These are phyloP conservation scores for Saimiri boliviensis DNA, from an alignment of 2,113 vertebrate species.

Conservation along the genomic window DNA sequence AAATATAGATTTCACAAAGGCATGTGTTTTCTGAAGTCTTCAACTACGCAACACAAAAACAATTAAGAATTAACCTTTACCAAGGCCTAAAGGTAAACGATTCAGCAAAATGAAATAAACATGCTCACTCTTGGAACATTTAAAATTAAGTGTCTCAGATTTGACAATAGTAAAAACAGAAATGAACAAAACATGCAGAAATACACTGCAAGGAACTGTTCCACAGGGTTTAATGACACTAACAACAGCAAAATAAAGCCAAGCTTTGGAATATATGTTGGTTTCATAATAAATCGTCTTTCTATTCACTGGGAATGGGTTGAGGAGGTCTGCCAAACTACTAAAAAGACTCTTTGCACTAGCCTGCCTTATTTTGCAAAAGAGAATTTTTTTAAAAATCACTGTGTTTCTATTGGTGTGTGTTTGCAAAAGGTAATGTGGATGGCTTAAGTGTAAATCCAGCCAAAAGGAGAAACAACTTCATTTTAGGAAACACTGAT, in stretches of 20 bases:
- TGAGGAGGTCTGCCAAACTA: neutral
- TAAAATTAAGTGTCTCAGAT: neutral
- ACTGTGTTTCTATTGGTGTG: neutral
- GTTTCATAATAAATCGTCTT: neutral
- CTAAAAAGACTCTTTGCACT: neutral
- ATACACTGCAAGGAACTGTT: neutral
- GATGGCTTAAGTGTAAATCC: neutral
- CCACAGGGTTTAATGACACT: neutral
- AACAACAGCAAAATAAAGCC: neutral
- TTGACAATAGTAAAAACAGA: neutral
- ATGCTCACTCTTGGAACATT: neutral
- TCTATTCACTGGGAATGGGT: neutral
- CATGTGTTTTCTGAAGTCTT: neutral
- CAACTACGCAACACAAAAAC: neutral
- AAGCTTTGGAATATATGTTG: neutral
- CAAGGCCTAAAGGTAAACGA: neutral
- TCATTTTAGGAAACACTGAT: neutral
- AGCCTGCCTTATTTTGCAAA: neutral
- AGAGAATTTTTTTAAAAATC: neutral
- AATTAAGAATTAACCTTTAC: conserved; percentile 23
- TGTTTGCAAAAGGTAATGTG: neutral
- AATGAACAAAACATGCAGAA: neutral
- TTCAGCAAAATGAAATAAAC: neutral
- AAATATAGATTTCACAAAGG: neutral
- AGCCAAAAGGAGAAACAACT: neutral